Conservation (phyloP, 2,888 invertebrate species). For the Thymelicus sylvestris region DNA sequence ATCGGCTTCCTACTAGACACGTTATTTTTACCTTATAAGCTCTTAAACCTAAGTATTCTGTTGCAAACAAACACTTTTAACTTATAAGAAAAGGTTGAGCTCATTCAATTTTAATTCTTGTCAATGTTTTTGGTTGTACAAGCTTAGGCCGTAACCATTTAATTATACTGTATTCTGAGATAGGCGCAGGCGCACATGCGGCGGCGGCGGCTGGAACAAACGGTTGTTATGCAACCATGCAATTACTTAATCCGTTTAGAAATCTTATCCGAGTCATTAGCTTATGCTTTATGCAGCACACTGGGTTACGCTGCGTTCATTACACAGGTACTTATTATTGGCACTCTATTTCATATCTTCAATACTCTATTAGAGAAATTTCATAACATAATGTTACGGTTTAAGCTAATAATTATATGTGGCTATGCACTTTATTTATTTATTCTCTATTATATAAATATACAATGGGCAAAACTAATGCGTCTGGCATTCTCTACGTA, state of each 20-base stretch:
- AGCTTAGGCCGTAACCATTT: not conserved
- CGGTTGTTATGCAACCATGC: slow-evolving; percentile 31
- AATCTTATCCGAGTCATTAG: slow-evolving; percentile 34
- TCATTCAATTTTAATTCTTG: no score
- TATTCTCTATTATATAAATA: no score
- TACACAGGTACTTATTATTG: slow-evolving; percentile 4
- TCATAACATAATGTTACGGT: not conserved
- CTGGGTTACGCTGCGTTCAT: slow-evolving; percentile 24
- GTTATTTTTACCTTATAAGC: no score
- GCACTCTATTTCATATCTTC: not conserved
- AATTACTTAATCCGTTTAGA: slow-evolving; percentile 36
- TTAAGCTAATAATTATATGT: no score
- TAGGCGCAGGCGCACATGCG: slow-evolving; percentile 10
- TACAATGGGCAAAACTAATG: no score
- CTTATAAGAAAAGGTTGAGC: no score
- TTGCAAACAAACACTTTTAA: no score
- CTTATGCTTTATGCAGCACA: slow-evolving; percentile 21
- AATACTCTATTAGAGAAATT: not conserved
- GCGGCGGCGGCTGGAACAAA: slow-evolving; percentile 22
- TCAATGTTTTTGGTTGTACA: not conserved
- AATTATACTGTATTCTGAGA: not conserved
- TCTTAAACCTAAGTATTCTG: no score
- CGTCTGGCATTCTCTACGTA: no score
- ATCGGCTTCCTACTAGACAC: no score
- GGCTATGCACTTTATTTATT: no score